Evolutionary conservation across 2,888 invertebrate genomes (phyloP).

Genomic region (Epistrophe grossulariae): DNA sequence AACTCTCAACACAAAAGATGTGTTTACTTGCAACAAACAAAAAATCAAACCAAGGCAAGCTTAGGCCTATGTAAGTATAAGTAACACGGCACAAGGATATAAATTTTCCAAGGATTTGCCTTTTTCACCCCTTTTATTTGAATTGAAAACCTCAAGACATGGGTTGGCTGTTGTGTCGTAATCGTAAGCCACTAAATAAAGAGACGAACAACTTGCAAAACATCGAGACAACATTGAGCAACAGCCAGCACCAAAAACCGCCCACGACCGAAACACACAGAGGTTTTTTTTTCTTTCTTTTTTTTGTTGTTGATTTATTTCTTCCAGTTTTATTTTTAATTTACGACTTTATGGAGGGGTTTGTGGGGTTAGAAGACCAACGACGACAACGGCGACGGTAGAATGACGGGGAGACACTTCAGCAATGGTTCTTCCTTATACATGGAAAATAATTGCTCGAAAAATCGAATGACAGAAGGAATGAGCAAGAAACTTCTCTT

Average conservation of each 20-base stretch:
- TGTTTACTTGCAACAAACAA: slow-evolving; percentile 66
- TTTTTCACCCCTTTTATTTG: slow-evolving; percentile 75
- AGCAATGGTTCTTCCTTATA: slow-evolving; percentile 33
- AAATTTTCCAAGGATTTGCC: slow-evolving; percentile 73
- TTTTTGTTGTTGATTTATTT: slow-evolving; percentile 64
- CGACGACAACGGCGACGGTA: not conserved
- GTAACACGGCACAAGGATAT: slow-evolving; percentile 59
- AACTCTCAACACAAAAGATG: slow-evolving; percentile 56
- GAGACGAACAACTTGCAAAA: slow-evolving; percentile 68
- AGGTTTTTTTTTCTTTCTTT: slow-evolving; percentile 1
- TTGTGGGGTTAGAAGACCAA: not conserved
- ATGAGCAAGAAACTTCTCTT: not conserved
- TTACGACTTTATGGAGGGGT: slow-evolving; percentile 52
- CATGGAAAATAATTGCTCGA: slow-evolving; percentile 69
- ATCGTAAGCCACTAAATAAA: slow-evolving; percentile 70
- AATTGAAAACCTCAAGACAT: slow-evolving; percentile 74
- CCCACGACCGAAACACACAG: slow-evolving; percentile 37
- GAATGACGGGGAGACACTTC: slow-evolving; percentile 13
- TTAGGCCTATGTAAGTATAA: slow-evolving; percentile 36
- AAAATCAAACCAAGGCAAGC: slow-evolving; percentile 41
- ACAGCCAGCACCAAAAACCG: slow-evolving; percentile 21
- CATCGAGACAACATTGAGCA: slow-evolving; percentile 49
- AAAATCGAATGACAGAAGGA: slow-evolving; percentile 28
- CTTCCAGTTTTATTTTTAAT: slow-evolving; percentile 67
- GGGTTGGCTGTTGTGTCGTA: slow-evolving; percentile 25